Percentiles rank a stretch among this genome's conserved stretches.
Evolutionary conservation across 2,113 vertebrate genomes (phyloP).

Genomic region (Macquaria ambigua): DNA sequence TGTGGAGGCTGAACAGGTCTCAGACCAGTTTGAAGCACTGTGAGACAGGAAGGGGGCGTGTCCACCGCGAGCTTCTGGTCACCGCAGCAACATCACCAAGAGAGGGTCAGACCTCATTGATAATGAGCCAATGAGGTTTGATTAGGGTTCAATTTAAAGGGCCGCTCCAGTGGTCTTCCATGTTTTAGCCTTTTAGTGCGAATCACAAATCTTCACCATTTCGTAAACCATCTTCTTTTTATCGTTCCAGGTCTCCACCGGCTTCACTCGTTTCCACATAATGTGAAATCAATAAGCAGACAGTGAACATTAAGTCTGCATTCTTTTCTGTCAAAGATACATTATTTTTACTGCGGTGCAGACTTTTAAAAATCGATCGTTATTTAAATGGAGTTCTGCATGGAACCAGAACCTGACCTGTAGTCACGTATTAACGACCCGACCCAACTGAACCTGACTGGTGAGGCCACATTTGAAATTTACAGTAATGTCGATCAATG

Average conservation of each 20-base stretch:
- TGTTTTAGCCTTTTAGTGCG: neutral
- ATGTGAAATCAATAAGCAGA: neutral
- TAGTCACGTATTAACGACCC: too few relatives aligned
- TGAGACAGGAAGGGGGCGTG: constrained; percentile 56
- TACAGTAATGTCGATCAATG: too few relatives aligned
- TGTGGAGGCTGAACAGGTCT: constrained; percentile 33
- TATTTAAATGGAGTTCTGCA: neutral
- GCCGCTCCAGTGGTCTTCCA: neutral
- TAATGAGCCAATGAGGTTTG: neutral
- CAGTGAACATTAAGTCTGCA: neutral
- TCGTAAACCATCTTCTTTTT: too few relatives aligned
- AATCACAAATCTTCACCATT: neutral
- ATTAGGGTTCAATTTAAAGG: neutral
- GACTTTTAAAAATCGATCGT: neutral
- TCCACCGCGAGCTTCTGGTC: constrained; percentile 46
- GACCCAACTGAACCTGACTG: too few relatives aligned
- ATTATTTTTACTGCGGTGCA: neutral
- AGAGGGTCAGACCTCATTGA: neutral
- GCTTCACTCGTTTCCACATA: neutral
- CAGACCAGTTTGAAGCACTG: constrained; percentile 66
- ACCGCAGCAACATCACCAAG: neutral
- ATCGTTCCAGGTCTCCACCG: neutral
- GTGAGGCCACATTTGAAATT: too few relatives aligned
- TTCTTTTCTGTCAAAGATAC: neutral
- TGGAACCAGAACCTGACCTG: too few relatives aligned